Evolutionary conservation across 2,888 invertebrate genomes (phyloP), one percentile per base, ranked within the genome.

Genomic region (Tachystola acroxantha): DNA sequence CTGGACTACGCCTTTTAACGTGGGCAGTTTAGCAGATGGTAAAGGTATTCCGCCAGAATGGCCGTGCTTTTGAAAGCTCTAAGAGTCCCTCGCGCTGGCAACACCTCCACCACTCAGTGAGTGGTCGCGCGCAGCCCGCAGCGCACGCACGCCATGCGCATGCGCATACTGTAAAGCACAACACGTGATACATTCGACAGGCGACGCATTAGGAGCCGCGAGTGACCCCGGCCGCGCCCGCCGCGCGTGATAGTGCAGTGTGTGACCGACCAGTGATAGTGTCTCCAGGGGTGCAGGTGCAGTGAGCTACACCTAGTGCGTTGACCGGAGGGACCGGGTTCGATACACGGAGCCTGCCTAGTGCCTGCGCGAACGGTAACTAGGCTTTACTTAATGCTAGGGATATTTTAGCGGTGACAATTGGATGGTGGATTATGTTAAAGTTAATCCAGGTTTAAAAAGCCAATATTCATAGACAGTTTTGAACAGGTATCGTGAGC

Each of bases 61-160:
- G 16, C 7, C 22, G 22, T 7, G 9, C 22, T 22, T 22, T 22
- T 7, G 7, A 22, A 19, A 19, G 19, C 19, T 19, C 6, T 16
- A 3, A 16, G 6, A 16, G 16, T 16, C 6, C 22, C 4, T 3
- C 9, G 11, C 10, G 12, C 32, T 19, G 22, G 32, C 24, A 32
- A 32, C 6, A 12, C 4, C 14, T 12, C 3, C 13, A 2, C 10
- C 13, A 12, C 10, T 2, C 4, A 14, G 29, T 14, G 10, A 9
- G 30, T 10, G n/a, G 26, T 11, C 22, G 2, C 13, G 44, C 26
- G 10, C 12, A 27, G 36, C 36, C 22, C 37, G 36, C 72, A 75
- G 80, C 76, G 63, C 64, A 72, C 71, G 71, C 65, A 57, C 59
- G 68, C 64, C 58, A 62, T 55, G 52, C 62, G 65, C 52, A 46